Evolutionary conservation across 2,113 vertebrate species (phyloP).

Genomic region (Nerophis lumbriciformis): DNA sequence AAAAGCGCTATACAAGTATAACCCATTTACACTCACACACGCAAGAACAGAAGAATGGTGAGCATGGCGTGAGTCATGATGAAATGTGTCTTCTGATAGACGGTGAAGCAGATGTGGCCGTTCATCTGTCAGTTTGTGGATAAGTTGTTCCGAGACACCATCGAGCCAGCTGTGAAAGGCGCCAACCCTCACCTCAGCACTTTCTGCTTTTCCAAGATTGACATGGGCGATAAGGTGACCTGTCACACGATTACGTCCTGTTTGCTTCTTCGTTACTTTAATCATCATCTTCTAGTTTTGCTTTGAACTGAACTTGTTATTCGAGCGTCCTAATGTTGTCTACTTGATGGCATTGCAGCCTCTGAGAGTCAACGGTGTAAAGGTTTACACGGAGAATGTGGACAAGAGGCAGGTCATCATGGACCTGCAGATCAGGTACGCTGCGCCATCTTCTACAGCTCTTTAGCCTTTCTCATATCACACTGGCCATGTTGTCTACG

Average conservation of each 20-base stretch:
- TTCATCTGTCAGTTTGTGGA: constrained; percentile 96
- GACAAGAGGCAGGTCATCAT: constrained; percentile 96
- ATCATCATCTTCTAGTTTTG: too few relatives aligned
- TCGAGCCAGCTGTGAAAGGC: constrained; percentile 89
- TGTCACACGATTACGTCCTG: neutral
- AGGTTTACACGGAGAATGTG: constrained; percentile 96
- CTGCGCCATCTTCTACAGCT: neutral
- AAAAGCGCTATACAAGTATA: too few relatives aligned
- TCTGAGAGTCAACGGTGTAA: constrained; percentile 91
- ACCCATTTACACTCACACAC: too few relatives aligned
- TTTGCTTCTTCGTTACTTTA: too few relatives aligned
- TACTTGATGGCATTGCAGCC: constrained; percentile 68
- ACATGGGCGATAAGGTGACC: constrained; percentile 88
- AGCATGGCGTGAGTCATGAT: too few relatives aligned
- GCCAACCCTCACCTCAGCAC: constrained; percentile 85
- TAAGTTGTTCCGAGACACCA: constrained; percentile 91
- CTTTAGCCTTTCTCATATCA: too few relatives aligned
- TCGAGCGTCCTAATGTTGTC: too few relatives aligned
- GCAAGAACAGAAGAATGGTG: too few relatives aligned
- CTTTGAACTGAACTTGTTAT: too few relatives aligned
- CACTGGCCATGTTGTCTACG: too few relatives aligned
- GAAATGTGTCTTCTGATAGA: constrained; percentile 62
- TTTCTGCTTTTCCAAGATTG: constrained; percentile 92
- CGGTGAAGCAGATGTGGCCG: constrained; percentile 97
- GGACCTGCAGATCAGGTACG: constrained; percentile 94